Conservation (phyloP, 2,888 invertebrate genomes). For the Pachycephus smyrnensis region DNA sequence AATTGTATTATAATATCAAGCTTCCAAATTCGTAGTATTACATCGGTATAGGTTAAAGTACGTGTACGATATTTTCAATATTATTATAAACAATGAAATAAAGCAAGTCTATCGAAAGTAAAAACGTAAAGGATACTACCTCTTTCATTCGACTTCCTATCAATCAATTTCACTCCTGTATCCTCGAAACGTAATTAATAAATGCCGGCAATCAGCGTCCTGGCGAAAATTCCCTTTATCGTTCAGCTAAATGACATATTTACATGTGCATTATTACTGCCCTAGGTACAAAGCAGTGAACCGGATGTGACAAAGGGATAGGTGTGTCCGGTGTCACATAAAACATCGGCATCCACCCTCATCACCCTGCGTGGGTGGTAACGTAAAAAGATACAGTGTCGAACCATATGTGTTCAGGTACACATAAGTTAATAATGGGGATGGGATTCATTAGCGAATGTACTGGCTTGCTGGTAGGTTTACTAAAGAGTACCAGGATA, state of each 20-base stretch:
- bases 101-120: background rate
- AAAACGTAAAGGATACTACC: no score
- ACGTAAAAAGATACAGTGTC: background rate
- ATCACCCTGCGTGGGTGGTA: background rate
- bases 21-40: background rate
- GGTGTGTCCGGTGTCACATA: slow-evolving; percentile 19
- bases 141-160: background rate
- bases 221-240: background rate
- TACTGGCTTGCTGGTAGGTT: slow-evolving; percentile 16
- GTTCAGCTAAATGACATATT: slow-evolving; percentile 7
- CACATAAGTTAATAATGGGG: slow-evolving; percentile 34
- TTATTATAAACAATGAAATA: background rate
- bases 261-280: slow-evolving; percentile 12
- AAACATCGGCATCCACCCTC: slow-evolving; percentile 10
- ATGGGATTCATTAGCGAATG: slow-evolving; percentile 32
- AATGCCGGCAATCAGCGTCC: background rate
- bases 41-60: background rate
- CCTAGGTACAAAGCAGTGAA: slow-evolving; percentile 14
- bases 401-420: slow-evolving; percentile 31
- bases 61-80: background rate
- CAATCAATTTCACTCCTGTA: background rate
- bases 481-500: background rate
- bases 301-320: slow-evolving; percentile 15
- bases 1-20: background rate
- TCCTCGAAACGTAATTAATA: background rate